These are phyloP conservation scores for Eubasilissa splendida DNA, from an alignment of 2,888 invertebrate genomes.

Conservation along the genomic window DNA sequence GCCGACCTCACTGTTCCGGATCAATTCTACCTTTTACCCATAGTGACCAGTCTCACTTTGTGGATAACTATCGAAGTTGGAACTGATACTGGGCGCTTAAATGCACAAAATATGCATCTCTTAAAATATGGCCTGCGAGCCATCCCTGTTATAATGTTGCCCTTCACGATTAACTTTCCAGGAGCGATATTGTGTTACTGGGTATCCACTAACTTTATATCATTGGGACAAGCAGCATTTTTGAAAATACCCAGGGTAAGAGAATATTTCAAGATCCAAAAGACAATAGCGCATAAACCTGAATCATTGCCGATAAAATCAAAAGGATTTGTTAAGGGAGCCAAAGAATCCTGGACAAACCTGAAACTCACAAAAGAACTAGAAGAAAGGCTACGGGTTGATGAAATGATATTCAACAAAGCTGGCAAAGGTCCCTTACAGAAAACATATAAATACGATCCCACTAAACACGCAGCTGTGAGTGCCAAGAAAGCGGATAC, in stretches of 20 bases:
- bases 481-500: conserved; percentile 39
- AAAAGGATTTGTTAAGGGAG: conserved; percentile 84
- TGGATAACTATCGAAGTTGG: conserved; percentile 88
- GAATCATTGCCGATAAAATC: conserved; percentile 77
- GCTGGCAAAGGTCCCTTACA: conserved; percentile 90
- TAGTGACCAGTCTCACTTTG: conserved; percentile 88
- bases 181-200: conserved; percentile 92
- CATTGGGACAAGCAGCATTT: conserved; percentile 84
- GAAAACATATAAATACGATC: conserved; percentile 91
- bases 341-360: conserved; percentile 88
- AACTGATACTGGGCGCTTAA: conserved; percentile 81
- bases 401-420: conserved; percentile 84
- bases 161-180: conserved; percentile 90
- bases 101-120: conserved; percentile 77
- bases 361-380: conserved; percentile 85
- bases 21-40: conserved; percentile 89
- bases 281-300: conserved; percentile 72
- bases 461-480: conserved; percentile 73
- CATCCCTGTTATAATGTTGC: conserved; percentile 85
- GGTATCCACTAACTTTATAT: conserved; percentile 90
- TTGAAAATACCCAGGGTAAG: conserved; percentile 84
- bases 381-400: conserved; percentile 82
- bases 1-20: conserved; percentile 92
- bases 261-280: conserved; percentile 83
- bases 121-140: conserved; percentile 84